A percentile compares a stretch with the other conserved stretches of the same genome.
Conservation (phyloP, 2,888 invertebrate genomes). For the Lasius platythorax region DNA sequence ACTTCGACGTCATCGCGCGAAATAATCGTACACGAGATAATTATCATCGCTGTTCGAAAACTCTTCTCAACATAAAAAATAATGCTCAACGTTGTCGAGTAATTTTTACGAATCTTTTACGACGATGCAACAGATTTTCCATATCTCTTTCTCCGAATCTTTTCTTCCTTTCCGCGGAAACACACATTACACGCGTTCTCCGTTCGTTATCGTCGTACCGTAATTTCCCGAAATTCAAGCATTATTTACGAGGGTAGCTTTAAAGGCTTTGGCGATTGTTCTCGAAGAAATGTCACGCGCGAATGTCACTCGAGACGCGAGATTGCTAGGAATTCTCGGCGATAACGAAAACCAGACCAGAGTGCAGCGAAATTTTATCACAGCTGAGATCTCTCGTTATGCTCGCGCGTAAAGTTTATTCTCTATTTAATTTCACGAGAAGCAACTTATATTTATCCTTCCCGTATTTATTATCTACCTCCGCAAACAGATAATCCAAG, state of each 20-base stretch:
- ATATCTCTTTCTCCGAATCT: background rate
- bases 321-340: background rate
- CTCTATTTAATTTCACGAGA: background rate
- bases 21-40: conserved; percentile 4
- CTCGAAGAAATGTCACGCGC: conserved; percentile 5
- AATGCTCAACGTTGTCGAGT: background rate
- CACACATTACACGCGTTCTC: background rate
- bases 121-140: too few relatives aligned
- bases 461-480: background rate
- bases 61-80: background rate
- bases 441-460: background rate
- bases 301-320: conserved; percentile 36
- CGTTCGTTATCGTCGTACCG: background rate
- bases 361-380: background rate
- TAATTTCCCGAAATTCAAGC: background rate
- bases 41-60: background rate
- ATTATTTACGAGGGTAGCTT: background rate
- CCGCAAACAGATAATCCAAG: background rate
- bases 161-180: background rate
- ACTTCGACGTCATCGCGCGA: conserved; percentile 40
- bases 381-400: background rate
- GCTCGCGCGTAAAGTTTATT: background rate
- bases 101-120: background rate
- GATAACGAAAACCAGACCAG: conserved; percentile 1
- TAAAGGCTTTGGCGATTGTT: background rate